Conservation (phyloP, 92 coral and sea anemone genomes). For the Ricordea florida region DNA sequence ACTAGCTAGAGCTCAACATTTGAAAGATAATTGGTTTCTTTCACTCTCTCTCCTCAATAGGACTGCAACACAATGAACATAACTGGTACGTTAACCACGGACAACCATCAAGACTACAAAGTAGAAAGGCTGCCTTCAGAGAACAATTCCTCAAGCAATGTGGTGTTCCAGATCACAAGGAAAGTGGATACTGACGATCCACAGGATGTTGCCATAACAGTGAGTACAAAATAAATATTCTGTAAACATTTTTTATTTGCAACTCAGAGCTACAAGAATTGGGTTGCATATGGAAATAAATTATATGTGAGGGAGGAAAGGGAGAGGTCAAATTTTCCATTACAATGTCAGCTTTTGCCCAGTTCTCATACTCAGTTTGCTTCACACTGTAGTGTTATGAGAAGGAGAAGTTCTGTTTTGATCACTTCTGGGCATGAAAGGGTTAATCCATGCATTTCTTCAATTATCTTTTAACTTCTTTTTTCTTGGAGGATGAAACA, state of each 20-base stretch:
- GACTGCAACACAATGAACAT: conserved; percentile 15
- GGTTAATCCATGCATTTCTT: too few relatives aligned
- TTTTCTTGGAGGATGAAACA: conserved; percentile 13
- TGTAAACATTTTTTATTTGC: neutral
- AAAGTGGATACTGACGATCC: conserved; percentile 46
- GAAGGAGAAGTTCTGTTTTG: too few relatives aligned
- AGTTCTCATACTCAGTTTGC: too few relatives aligned
- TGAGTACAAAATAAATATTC: neutral
- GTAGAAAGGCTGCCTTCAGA: neutral
- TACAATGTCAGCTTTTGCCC: too few relatives aligned
- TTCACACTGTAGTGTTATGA: too few relatives aligned
- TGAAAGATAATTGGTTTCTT: too few relatives aligned
- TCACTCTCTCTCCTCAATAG: neutral
- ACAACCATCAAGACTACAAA: neutral
- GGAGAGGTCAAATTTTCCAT: too few relatives aligned
- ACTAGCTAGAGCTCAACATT: too few relatives aligned
- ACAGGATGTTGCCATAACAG: conserved; percentile 45
- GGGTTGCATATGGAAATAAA: neutral
- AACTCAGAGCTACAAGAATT: neutral
- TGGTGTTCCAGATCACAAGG: conserved; percentile 15
- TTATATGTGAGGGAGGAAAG: too few relatives aligned
- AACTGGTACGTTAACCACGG: neutral
- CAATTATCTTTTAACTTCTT: neutral
- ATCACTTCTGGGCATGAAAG: too few relatives aligned
- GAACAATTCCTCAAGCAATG: conserved; percentile 1